A percentile compares a stretch with the other conserved stretches of the same genome.
phyloP scores from a whole-genome alignment of 2,797 vertebrate species.

The Characodon lateralis region DNA sequence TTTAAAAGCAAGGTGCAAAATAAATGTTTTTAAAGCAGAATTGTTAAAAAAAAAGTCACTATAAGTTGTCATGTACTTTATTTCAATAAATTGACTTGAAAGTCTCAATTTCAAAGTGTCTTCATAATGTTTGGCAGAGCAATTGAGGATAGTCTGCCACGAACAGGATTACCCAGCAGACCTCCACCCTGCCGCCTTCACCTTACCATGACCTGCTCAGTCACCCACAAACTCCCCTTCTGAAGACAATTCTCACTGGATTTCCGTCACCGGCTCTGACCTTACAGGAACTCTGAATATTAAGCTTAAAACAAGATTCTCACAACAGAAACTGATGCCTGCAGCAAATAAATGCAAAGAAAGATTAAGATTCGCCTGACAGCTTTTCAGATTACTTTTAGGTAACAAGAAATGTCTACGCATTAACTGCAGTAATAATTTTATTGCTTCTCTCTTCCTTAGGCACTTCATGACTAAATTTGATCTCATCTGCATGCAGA shows the following conservation, averaged over 20 bases:
- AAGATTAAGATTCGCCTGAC: neutral
- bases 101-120: constrained; percentile 1
- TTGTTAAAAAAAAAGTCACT: neutral
- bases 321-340: neutral
- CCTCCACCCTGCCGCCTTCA: constrained; percentile 13
- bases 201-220: constrained; percentile 23
- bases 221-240: neutral
- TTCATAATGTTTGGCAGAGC: constrained; percentile 18
- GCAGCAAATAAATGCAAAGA: neutral
- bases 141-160: too few relatives aligned
- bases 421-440: neutral
- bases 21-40: neutral
- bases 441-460: neutral
- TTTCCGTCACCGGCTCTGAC: constrained; percentile 2
- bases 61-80: neutral
- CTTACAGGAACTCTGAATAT: constrained; percentile 14
- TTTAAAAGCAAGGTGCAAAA: neutral
- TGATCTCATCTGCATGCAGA: neutral
- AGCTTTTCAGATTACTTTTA: neutral
- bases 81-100: neutral
- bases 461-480: neutral
- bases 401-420: neutral
- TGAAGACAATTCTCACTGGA: neutral
- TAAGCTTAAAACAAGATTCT: neutral
- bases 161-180: constrained; percentile 52